These are phyloP conservation scores for Cepaea hortensis DNA, from an alignment of 2,888 invertebrate genomes.

Conservation along the genomic window DNA sequence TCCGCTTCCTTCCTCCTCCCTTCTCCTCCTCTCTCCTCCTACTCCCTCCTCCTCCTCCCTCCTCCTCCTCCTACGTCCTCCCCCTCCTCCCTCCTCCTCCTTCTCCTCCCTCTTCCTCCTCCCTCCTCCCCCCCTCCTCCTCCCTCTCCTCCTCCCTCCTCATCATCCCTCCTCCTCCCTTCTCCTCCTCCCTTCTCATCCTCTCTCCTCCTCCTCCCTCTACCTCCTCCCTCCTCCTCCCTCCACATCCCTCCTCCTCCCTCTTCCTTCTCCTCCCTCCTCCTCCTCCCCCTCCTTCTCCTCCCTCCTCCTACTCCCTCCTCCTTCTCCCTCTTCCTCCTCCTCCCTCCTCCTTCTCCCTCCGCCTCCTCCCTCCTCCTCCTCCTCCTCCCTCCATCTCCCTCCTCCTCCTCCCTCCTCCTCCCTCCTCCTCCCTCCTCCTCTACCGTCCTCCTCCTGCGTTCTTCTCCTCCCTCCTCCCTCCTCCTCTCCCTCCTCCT, in stretches of 20 bases:
- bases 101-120: background rate
- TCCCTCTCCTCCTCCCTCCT: conserved; percentile 19
- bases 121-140: background rate
- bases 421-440: conserved; percentile 18
- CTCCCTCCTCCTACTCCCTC: background rate
- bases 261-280: background rate
- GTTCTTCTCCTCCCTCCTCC: background rate
- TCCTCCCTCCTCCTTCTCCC: background rate
- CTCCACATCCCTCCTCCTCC: background rate
- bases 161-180: background rate
- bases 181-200: too few relatives aligned
- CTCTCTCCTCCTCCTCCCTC: conserved; percentile 12
- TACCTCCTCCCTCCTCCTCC: conserved; percentile 5
- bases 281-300: conserved; percentile 3
- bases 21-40: too few relatives aligned
- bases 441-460: background rate
- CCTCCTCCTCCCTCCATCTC: background rate
- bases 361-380: background rate
- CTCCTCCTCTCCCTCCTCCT: background rate
- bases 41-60: too few relatives aligned
- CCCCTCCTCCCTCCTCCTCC: too few relatives aligned
- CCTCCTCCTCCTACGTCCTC: too few relatives aligned
- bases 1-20: too few relatives aligned
- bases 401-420: background rate
- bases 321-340: background rate